Conservation (phyloP, 2,888 invertebrate genomes). For the Dusona sp. region DNA sequence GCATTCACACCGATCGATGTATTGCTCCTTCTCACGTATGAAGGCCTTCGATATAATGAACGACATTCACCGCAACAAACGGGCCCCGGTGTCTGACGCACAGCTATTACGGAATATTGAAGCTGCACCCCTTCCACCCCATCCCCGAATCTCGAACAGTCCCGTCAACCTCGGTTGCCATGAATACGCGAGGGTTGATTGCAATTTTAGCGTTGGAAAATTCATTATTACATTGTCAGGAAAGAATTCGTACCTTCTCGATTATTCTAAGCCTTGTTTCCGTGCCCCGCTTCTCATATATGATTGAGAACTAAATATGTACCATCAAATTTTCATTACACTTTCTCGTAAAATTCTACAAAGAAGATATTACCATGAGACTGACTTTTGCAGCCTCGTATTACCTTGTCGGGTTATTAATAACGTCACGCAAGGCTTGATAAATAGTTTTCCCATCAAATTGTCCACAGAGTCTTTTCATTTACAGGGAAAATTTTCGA, state of each 20-base stretch:
- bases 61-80: constrained; percentile 79
- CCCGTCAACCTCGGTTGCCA: constrained; percentile 28
- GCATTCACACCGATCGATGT: constrained; percentile 76
- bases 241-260: constrained; percentile 7
- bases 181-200: constrained; percentile 48
- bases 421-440: constrained; percentile 75
- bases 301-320: not conserved
- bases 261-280: not conserved
- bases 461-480: constrained; percentile 57
- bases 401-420: constrained; percentile 69
- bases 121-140: constrained; percentile 47
- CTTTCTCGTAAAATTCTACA: constrained; percentile 41
- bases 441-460: constrained; percentile 75
- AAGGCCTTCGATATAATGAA: constrained; percentile 76
- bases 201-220: constrained; percentile 30
- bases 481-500: not conserved
- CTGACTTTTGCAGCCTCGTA: not conserved
- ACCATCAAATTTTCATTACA: constrained; percentile 45
- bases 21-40: constrained; percentile 70
- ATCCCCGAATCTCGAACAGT: not conserved
- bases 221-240: constrained; percentile 26
- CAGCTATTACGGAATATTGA: constrained; percentile 57
- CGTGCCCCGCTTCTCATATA: not conserved
- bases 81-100: constrained; percentile 61
- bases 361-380: constrained; percentile 31